A percentile compares a stretch with the other conserved stretches of the same genome.
These are phyloP conservation scores for Sarcophaga rosellei DNA, from an alignment of 2,888 invertebrate genomes.

Conservation along the genomic window DNA sequence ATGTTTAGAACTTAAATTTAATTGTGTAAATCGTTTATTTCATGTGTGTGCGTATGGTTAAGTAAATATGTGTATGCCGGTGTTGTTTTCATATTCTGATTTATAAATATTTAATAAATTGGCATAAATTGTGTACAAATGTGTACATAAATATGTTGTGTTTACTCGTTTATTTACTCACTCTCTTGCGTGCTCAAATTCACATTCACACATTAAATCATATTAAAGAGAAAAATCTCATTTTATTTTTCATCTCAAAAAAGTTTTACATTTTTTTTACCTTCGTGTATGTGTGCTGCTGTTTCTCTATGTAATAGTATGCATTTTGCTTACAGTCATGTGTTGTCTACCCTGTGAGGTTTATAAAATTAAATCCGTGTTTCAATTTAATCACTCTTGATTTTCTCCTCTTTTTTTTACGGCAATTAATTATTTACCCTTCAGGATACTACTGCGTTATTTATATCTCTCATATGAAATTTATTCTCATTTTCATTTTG, in stretches of 20 bases:
- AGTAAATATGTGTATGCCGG: neutral
- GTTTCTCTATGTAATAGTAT: too few species aligned
- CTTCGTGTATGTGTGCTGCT: too few species aligned
- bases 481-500: too few species aligned
- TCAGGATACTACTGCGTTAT: constrained; percentile 38
- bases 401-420: too few species aligned
- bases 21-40: constrained; percentile 8
- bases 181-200: neutral
- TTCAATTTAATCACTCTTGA: too few species aligned
- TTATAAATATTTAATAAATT: constrained; percentile 67
- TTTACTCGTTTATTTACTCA: constrained; percentile 22
- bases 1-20: neutral
- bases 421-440: constrained; percentile 54
- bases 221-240: neutral
- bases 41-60: constrained; percentile 32
- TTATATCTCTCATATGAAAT: too few species aligned
- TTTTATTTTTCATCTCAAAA: too few species aligned
- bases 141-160: constrained; percentile 15
- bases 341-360: too few species aligned
- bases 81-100: constrained; percentile 58
- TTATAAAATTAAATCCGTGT: too few species aligned
- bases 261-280: too few species aligned
- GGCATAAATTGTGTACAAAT: constrained; percentile 51
- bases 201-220: neutral
- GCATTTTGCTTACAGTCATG: too few species aligned